A percentile compares a stretch with the other conserved stretches of the same genome.
These are phyloP conservation scores for Atherinosoma microstoma DNA, from an alignment of 2,797 vertebrate genomes.

Conservation along the genomic window DNA sequence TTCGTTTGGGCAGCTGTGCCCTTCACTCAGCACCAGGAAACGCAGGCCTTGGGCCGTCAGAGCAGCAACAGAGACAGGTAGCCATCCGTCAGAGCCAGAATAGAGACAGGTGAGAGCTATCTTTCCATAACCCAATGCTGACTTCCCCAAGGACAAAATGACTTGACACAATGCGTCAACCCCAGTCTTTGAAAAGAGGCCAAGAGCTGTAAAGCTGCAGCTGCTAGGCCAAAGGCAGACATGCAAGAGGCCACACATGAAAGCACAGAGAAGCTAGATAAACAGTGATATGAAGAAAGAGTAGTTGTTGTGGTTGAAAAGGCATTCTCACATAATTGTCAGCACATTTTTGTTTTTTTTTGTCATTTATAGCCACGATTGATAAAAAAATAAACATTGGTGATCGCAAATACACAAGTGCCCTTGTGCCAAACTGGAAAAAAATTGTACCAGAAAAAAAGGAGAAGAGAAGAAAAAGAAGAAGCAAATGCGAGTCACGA, in stretches of 20 bases:
- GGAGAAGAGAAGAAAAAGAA: slow-evolving; percentile 67
- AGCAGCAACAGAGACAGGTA: slow-evolving; percentile 84
- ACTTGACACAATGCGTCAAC: slow-evolving; percentile 87
- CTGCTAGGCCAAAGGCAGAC: slow-evolving; percentile 74
- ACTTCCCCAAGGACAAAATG: slow-evolving; percentile 89
- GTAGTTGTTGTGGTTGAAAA: slow-evolving; percentile 43
- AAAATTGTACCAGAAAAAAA: slow-evolving; percentile 54
- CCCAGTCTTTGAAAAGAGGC: slow-evolving; percentile 74
- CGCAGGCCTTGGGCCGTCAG: slow-evolving; percentile 81
- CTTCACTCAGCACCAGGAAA: slow-evolving; percentile 82
- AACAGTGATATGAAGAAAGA: slow-evolving; percentile 26
- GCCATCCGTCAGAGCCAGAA: slow-evolving; percentile 86
- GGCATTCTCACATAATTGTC: slow-evolving; percentile 39
- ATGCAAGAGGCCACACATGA: slow-evolving; percentile 58
- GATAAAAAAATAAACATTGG: slow-evolving; percentile 57
- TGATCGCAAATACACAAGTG: slow-evolving; percentile 38
- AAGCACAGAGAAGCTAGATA: slow-evolving; percentile 35
- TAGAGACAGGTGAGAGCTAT: slow-evolving; percentile 88
- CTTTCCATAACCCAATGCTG: slow-evolving; percentile 86
- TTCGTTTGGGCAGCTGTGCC: slow-evolving; percentile 76
- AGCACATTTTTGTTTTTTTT: slow-evolving; percentile 45
- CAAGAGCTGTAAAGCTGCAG: slow-evolving; percentile 78
- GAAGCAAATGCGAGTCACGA: slow-evolving; percentile 65
- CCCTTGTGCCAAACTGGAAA: slow-evolving; percentile 58
- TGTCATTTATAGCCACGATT: slow-evolving; percentile 40